Evolutionary conservation across 2,113 vertebrate species (phyloP).

Genomic region (Neolamprologus fasciatus): DNA sequence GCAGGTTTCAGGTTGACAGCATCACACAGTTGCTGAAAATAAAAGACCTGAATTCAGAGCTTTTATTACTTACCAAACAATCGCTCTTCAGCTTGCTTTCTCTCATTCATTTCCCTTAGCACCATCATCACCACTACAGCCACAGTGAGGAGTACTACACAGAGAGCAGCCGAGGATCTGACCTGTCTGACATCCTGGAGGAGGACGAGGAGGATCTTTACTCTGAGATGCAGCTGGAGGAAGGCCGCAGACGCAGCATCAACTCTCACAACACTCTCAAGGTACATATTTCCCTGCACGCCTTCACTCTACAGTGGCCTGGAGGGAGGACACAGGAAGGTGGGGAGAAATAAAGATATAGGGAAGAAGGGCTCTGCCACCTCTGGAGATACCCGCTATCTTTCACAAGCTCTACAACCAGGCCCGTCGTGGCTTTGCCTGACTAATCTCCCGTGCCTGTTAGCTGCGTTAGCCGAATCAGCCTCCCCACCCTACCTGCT

Average conservation of each 20-base stretch:
- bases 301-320: background rate
- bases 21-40: background rate
- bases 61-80: background rate
- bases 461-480: background rate
- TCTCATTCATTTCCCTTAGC: conserved; percentile 41
- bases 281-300: conserved; percentile 66
- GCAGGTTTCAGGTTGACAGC: background rate
- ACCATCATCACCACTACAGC: conserved; percentile 82
- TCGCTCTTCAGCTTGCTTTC: background rate
- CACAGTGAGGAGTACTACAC: conserved; percentile 92
- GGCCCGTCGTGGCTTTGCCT: conserved; percentile 40
- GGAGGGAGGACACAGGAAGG: background rate
- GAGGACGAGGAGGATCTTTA: conserved; percentile 97
- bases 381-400: background rate
- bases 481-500: background rate
- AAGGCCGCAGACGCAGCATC: conserved; percentile 83
- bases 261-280: conserved; percentile 89
- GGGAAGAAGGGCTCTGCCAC: background rate
- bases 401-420: conserved; percentile 13
- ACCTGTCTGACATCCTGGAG: conserved; percentile 97
- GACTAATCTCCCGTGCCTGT: conserved; percentile 13
- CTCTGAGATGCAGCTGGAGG: conserved; percentile 95
- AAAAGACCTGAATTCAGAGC: background rate
- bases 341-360: background rate
- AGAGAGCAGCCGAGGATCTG: conserved; percentile 93